A percentile compares a stretch with the other conserved stretches of the same genome.
These are phyloP conservation scores for Trichogramma dendrolimi DNA, from an alignment of 2,888 invertebrate genomes.

Conservation along the genomic window DNA sequence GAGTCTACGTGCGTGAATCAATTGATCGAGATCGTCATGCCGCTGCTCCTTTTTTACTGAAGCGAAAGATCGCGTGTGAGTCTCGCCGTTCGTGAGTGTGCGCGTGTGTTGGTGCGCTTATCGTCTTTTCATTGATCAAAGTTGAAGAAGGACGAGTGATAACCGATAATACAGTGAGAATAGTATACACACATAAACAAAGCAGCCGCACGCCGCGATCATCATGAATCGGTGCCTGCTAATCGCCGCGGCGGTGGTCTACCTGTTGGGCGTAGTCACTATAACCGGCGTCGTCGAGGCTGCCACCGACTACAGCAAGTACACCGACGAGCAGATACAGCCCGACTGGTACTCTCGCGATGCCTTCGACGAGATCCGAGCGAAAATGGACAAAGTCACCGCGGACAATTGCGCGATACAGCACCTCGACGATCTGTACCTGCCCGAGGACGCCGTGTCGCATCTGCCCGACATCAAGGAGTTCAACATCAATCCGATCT, in stretches of 20 bases:
- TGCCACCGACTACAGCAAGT: constrained; percentile 4
- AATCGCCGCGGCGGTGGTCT: constrained; percentile 29
- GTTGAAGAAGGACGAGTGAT: not conserved
- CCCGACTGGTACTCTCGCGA: constrained; percentile 85
- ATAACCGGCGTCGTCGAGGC: constrained; percentile 59
- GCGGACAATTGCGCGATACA: constrained; percentile 87
- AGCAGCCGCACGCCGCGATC: no score
- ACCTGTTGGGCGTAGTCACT: constrained; percentile 65
- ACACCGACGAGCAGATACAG: constrained; percentile 8
- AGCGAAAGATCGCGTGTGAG: not conserved
- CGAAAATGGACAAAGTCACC: constrained; percentile 77
- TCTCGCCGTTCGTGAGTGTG: no score
- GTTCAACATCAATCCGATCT: constrained; percentile 88
- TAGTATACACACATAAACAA: no score
- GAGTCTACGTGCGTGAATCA: no score
- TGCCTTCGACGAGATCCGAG: constrained; percentile 82
- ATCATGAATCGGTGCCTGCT: constrained; percentile 1
- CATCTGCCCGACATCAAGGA: constrained; percentile 91
- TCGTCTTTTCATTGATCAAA: not conserved
- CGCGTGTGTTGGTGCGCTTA: no score
- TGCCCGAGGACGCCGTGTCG: constrained; percentile 81
- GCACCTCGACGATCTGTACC: constrained; percentile 75
- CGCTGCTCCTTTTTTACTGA: no score
- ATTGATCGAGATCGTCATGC: no score
- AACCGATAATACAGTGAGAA: not conserved